Evolutionary conservation across 2,113 vertebrate species (phyloP), one percentile per base, ranked within the genome.

Genomic region (Malurus cyaneus): DNA sequence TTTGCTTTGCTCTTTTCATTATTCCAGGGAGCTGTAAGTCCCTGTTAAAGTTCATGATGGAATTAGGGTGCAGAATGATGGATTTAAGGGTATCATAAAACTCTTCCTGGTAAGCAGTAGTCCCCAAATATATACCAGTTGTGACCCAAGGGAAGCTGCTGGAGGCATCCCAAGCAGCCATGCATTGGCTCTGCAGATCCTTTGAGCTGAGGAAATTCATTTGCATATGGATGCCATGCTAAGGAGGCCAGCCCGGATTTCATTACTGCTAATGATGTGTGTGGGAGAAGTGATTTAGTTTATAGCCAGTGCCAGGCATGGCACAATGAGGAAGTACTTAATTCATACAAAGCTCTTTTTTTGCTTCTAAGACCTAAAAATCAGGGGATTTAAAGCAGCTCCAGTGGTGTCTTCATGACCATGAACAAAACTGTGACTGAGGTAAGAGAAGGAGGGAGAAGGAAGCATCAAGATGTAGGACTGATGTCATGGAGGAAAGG

Each of bases 151-250:
- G 89, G 89, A 80, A 54, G 66, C 71, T 92, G 57, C 87, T 89
- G 74, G 79, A 91, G 41, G 62, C 18, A 17, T 74, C 91, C 64
- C 76, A 94, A 65, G 46, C 77, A 88, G 76, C 62, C 41, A 21
- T 23, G 71, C 36, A 7, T 13, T 70, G 67, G 71, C 18, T 90
- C 26, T 93, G 56, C 36, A 90, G 64, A 70, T 46, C 12, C 0
- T 80, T 90, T 80, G 76, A 88, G 86, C 46, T 50, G 59, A 77
- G 79, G 82, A 95, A 96, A 66, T 57, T 19, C 5, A 92, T 93
- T 96, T 93, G 92, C 95, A 95, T 96, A 86, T 83, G 85, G 92
- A 95, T 92, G 86, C 74, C 74, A 95, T 19, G 82, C 80, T 95
- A 92, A 94, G 88, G 67, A 96, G 85, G 54, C 62, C 82, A 93